Conservation (phyloP, 2,888 invertebrate species). For the Bedellia somnulentella region DNA sequence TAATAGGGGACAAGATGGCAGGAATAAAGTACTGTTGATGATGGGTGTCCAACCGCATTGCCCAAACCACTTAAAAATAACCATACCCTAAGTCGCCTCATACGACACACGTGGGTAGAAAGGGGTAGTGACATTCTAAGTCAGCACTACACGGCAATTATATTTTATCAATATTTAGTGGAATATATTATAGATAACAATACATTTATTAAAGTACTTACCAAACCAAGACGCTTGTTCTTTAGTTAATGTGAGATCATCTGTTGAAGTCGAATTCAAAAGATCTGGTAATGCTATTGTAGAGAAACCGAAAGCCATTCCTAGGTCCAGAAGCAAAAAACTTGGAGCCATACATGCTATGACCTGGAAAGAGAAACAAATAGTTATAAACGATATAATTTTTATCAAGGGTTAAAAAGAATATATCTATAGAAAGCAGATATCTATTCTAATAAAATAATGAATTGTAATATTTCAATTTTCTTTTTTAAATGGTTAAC, state of each 20-base stretch:
- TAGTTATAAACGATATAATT: background rate
- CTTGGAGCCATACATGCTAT: constrained; percentile 57
- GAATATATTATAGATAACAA: background rate
- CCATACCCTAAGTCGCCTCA: too few relatives aligned
- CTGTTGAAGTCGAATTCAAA: constrained; percentile 35
- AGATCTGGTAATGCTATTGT: constrained; percentile 58
- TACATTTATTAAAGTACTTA: constrained; percentile 17
- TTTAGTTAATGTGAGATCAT: constrained; percentile 42
- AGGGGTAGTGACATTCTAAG: too few relatives aligned
- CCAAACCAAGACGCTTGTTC: constrained; percentile 63
- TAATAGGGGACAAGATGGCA: background rate
- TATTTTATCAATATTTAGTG: background rate
- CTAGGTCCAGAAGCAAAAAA: constrained; percentile 53
- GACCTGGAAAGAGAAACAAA: constrained; percentile 25
- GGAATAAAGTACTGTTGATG: too few relatives aligned
- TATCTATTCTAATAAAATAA: too few relatives aligned
- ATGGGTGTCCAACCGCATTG: too few relatives aligned
- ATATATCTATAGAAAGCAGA: too few relatives aligned
- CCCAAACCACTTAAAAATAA: too few relatives aligned
- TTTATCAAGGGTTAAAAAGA: too few relatives aligned
- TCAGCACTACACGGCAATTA: too few relatives aligned
- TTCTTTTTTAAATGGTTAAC: too few relatives aligned
- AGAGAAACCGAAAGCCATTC: constrained; percentile 58
- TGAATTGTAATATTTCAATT: too few relatives aligned
- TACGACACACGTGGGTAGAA: too few relatives aligned